A percentile compares a stretch with the other conserved stretches of the same genome.
phyloP scores from a whole-genome alignment of 2,888 invertebrate species.

The Caenorhabditis angaria region DNA sequence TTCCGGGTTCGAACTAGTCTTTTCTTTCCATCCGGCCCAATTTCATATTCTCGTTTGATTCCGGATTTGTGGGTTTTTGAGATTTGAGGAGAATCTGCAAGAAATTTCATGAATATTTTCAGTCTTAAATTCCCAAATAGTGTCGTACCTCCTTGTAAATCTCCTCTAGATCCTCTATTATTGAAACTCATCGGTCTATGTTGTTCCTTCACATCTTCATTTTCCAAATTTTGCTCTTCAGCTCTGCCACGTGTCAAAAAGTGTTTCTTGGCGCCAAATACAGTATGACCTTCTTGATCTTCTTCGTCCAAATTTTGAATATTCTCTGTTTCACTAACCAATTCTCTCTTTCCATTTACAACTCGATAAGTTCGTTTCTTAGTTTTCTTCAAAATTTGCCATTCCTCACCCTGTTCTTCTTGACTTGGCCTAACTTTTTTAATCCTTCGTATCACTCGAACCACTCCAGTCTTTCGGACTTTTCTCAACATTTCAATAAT shows the following conservation, averaged over 20 bases:
- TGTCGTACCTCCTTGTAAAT: too few species aligned
- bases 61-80: too few species aligned
- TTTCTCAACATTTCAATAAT: neutral
- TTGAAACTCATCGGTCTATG: neutral
- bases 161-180: too few species aligned
- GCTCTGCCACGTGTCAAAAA: too few species aligned
- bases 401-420: conserved; percentile 1
- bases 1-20: too few species aligned
- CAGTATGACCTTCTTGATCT: neutral
- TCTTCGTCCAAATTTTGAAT: neutral
- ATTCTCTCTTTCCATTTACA: neutral
- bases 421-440: conserved; percentile 2
- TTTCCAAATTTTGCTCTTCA: neutral
- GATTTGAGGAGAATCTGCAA: too few species aligned
- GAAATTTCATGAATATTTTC: too few species aligned
- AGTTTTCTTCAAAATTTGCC: neutral
- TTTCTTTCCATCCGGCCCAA: too few species aligned
- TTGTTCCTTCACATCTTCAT: neutral
- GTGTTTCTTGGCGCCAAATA: neutral
- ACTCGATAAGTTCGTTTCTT: neutral
- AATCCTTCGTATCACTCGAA: neutral
- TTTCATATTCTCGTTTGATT: too few species aligned
- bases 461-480: neutral
- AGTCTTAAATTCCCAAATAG: too few species aligned
- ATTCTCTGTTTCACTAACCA: neutral